These are phyloP conservation scores for Lepidostoma basale DNA, from an alignment of 1,140 invertebrate species.

Conservation along the genomic window DNA sequence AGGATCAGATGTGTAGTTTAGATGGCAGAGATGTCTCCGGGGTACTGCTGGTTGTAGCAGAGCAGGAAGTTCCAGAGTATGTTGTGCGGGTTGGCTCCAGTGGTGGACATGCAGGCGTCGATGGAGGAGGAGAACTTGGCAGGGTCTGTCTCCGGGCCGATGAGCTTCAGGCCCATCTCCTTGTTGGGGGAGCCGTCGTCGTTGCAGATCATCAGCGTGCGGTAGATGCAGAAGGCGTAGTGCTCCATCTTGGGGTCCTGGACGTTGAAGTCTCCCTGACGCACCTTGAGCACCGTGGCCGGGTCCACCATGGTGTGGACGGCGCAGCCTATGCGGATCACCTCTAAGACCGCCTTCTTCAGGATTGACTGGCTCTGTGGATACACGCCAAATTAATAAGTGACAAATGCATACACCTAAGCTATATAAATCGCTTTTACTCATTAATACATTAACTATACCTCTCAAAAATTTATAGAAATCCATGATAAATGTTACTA, in stretches of 20 bases:
- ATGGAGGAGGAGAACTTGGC: slow-evolving; percentile 36
- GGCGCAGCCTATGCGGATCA: slow-evolving; percentile 28
- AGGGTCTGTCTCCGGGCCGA: slow-evolving; percentile 38
- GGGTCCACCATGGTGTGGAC: slow-evolving; percentile 42
- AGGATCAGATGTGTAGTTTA: not conserved
- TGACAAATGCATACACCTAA: too few species aligned
- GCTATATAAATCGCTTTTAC: too few species aligned
- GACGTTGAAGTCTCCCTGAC: slow-evolving; percentile 47
- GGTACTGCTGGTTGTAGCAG: slow-evolving; percentile 47
- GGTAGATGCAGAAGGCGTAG: slow-evolving; percentile 48
- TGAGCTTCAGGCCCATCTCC: slow-evolving; percentile 47
- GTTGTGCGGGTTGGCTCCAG: slow-evolving; percentile 48
- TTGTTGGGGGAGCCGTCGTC: slow-evolving; percentile 47
- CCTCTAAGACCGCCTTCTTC: slow-evolving; percentile 29
- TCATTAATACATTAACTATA: too few species aligned
- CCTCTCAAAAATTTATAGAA: too few species aligned
- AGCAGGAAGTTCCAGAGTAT: slow-evolving; percentile 47
- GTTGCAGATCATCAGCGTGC: slow-evolving; percentile 47
- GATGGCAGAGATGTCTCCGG: slow-evolving; percentile 32
- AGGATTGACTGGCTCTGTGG: too few species aligned
- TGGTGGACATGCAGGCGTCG: slow-evolving; percentile 47
- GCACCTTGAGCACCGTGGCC: slow-evolving; percentile 39
- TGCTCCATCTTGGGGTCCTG: slow-evolving; percentile 44
- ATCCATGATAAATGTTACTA: too few species aligned
- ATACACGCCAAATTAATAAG: too few species aligned